Percentiles rank a stretch among this genome's conserved stretches.
Evolutionary conservation across 1,140 invertebrate genomes (phyloP).

Genomic region (Ceratina japonica): DNA sequence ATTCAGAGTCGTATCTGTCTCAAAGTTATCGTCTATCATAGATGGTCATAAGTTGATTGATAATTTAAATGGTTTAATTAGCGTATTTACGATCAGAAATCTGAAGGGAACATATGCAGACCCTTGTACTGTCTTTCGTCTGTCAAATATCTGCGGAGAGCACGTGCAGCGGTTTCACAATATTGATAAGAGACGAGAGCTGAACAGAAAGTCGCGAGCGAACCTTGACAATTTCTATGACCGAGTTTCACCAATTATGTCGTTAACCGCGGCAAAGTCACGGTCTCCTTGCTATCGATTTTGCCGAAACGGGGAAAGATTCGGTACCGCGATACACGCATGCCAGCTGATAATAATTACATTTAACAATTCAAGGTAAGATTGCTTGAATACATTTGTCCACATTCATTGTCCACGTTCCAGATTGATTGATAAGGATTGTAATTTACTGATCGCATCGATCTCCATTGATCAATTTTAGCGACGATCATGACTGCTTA

Average conservation of each 20-base stretch:
- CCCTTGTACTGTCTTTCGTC: neutral
- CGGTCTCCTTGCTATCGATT: conserved; percentile 1
- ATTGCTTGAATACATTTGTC: too few relatives aligned
- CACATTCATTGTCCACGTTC: neutral
- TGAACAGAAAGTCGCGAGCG: neutral
- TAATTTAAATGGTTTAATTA: too few relatives aligned
- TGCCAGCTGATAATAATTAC: too few relatives aligned
- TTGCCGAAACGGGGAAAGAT: neutral
- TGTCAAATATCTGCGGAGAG: neutral
- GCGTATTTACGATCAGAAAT: neutral
- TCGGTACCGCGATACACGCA: neutral
- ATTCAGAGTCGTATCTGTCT: too few relatives aligned
- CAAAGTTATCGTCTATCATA: neutral
- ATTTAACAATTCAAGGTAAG: too few relatives aligned
- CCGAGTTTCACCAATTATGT: conserved; percentile 15
- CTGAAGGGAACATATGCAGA: neutral
- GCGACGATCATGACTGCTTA: neutral
- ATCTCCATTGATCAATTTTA: neutral
- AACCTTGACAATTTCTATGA: conserved; percentile 1
- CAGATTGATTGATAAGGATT: neutral
- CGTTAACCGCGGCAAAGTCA: conserved; percentile 17
- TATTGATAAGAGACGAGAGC: neutral
- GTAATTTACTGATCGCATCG: neutral
- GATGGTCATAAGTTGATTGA: too few relatives aligned
- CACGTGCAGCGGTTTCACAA: neutral